phyloP scores from a whole-genome alignment of 2,113 vertebrate species.

The Sylvilagus bachmani region DNA sequence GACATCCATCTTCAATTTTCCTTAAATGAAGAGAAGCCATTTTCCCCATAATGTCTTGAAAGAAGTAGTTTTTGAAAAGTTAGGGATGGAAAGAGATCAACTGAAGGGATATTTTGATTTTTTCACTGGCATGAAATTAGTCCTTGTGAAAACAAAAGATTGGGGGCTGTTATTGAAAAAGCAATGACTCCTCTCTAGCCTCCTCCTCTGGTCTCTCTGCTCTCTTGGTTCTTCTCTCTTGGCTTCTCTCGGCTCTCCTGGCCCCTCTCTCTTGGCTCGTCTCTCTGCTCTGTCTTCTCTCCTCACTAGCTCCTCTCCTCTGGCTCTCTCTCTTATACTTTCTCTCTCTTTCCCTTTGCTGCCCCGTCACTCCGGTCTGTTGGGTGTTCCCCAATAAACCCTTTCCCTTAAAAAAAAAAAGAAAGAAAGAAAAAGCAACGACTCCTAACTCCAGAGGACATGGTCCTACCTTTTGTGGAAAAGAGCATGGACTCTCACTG shows the following conservation, averaged over 20 bases:
- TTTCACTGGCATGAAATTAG: background rate
- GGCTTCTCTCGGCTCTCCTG: no score
- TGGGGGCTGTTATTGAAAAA: background rate
- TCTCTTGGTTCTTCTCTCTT: no score
- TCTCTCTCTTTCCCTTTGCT: no score
- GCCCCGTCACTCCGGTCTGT: no score
- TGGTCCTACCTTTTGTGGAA: background rate
- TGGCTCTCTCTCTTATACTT: no score
- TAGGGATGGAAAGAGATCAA: slow-evolving; percentile 23
- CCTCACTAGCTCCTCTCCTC: no score
- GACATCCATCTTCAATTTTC: background rate
- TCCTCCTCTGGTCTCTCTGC: no score
- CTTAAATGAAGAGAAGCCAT: background rate
- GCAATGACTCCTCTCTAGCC: background rate
- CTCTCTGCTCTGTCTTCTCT: no score
- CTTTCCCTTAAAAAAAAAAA: no score
- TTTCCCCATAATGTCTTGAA: background rate
- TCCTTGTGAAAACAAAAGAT: background rate
- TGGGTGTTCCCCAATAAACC: no score
- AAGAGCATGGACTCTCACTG: background rate
- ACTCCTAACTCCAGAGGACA: background rate
- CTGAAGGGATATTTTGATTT: slow-evolving; percentile 33
- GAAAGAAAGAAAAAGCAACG: background rate
- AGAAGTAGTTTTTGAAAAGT: slow-evolving; percentile 33
- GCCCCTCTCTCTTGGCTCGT: no score